A percentile compares a stretch with the other conserved stretches of the same genome.
phyloP scores from a whole-genome alignment of 2,113 vertebrate species.

The Apodemus sylvaticus region DNA sequence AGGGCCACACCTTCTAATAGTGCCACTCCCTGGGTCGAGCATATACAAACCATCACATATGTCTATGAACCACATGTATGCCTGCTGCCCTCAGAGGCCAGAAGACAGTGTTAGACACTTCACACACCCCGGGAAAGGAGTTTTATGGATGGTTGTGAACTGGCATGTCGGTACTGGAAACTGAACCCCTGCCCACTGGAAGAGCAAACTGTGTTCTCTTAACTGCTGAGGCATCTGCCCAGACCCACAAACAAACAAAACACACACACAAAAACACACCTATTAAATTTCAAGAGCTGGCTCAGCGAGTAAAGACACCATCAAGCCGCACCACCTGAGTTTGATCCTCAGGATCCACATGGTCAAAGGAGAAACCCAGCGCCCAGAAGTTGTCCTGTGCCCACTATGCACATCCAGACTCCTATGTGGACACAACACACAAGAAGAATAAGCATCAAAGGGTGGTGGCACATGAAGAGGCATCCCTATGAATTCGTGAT shows the following conservation, averaged over 20 bases:
- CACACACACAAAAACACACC: neutral
- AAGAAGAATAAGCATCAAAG: neutral
- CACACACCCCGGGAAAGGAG: neutral
- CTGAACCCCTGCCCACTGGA: no score
- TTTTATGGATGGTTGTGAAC: neutral
- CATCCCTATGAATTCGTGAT: neutral
- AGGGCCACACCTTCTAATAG: no score
- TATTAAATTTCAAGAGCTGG: neutral
- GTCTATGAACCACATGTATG: neutral
- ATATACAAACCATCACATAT: no score
- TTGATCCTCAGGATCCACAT: neutral
- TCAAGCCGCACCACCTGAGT: no score
- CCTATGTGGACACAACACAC: neutral
- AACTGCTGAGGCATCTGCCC: neutral
- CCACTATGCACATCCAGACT: neutral
- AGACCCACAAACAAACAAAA: neutral
- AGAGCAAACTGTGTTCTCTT: neutral
- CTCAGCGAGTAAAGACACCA: neutral
- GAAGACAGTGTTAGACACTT: neutral
- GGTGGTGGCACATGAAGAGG: neutral
- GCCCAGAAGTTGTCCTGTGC: neutral
- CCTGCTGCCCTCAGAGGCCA: neutral
- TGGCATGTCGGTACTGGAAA: neutral
- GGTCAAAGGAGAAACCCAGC: neutral
- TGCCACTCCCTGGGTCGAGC: no score